These are phyloP conservation scores for Latrodectus elegans DNA, from an alignment of 2,888 invertebrate genomes.

Conservation along the genomic window DNA sequence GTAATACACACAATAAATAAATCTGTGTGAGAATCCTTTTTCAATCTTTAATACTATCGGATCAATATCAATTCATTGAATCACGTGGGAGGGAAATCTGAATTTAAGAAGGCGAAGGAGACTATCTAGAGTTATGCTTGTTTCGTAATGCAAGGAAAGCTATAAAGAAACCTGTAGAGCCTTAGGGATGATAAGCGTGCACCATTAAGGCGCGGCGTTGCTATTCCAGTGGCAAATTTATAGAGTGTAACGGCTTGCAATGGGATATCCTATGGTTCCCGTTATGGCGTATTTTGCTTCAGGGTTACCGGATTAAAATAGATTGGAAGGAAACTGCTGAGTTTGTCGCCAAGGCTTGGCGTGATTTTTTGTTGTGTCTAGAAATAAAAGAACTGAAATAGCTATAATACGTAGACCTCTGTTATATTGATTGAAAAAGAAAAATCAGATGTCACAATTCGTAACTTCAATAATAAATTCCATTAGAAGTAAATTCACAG, in stretches of 20 bases:
- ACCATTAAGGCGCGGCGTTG: slow-evolving; percentile 56
- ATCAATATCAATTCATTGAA: slow-evolving; percentile 53
- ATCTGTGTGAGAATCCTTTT: too few species aligned
- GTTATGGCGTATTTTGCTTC: slow-evolving; percentile 50
- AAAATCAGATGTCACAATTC: too few species aligned
- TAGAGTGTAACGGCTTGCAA: slow-evolving; percentile 67
- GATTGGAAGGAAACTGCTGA: slow-evolving; percentile 10
- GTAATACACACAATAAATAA: too few species aligned
- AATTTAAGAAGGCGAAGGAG: slow-evolving; percentile 11
- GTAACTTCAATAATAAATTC: too few species aligned
- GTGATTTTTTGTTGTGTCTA: neutral
- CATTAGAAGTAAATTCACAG: too few species aligned
- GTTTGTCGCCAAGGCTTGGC: slow-evolving; percentile 23
- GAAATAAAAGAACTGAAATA: too few species aligned
- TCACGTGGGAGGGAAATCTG: slow-evolving; percentile 21
- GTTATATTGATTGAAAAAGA: too few species aligned
- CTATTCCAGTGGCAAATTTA: slow-evolving; percentile 66
- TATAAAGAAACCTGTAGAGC: slow-evolving; percentile 67
- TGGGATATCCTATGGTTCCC: slow-evolving; percentile 55
- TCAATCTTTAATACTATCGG: neutral
- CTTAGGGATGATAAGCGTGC: slow-evolving; percentile 60
- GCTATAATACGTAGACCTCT: too few species aligned
- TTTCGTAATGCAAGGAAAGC: slow-evolving; percentile 14
- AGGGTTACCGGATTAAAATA: slow-evolving; percentile 47
- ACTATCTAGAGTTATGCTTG: slow-evolving; percentile 4